phyloP scores from a whole-genome alignment of 2,888 invertebrate species.

The Conchocele bisecta region DNA sequence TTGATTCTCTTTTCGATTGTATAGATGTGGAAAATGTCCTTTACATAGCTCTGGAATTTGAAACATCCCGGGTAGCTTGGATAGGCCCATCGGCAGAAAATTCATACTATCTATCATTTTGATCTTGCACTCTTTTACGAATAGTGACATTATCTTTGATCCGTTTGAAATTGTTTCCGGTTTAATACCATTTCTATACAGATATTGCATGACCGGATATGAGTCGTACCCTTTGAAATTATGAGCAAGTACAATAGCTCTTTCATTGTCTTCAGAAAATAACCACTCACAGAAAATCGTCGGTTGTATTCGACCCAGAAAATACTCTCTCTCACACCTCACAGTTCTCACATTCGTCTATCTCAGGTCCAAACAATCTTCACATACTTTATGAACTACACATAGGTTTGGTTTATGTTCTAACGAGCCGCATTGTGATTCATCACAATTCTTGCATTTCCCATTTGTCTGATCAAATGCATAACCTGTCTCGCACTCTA shows the following conservation, averaged over 20 bases:
- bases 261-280: no score
- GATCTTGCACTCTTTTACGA: conserved; percentile 22
- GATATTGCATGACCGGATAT: conserved; percentile 31
- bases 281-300: no score
- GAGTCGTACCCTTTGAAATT: conserved; percentile 45
- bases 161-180: conserved; percentile 40
- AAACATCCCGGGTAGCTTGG: conserved; percentile 36
- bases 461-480: neutral
- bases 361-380: conserved; percentile 16
- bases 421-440: conserved; percentile 39
- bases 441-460: conserved; percentile 43
- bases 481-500: conserved; percentile 30
- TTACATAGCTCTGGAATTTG: conserved; percentile 30
- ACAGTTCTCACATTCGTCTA: conserved; percentile 45
- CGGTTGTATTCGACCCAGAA: conserved; percentile 20
- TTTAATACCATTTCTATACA: conserved; percentile 31
- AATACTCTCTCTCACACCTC: conserved; percentile 40
- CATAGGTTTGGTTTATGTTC: conserved; percentile 47
- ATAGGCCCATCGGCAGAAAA: conserved; percentile 43
- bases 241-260: no score
- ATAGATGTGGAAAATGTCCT: conserved; percentile 45
- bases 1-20: conserved; percentile 30
- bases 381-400: conserved; percentile 50
- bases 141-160: conserved; percentile 43
- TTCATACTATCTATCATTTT: conserved; percentile 42